These are phyloP conservation scores for Silurus meridionalis DNA, from an alignment of 2,113 vertebrate genomes.

Conservation along the genomic window DNA sequence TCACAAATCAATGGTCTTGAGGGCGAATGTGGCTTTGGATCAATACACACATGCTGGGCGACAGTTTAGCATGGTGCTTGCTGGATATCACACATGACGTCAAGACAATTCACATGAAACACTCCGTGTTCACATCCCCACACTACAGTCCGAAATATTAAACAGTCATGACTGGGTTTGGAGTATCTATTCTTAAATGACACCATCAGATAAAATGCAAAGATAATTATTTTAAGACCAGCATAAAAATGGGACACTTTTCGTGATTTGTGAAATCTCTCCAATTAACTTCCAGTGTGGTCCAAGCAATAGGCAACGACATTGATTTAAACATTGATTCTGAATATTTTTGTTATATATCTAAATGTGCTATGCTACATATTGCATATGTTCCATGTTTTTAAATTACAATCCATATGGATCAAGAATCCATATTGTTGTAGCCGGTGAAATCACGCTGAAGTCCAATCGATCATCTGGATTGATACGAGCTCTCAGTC, in stretches of 20 bases:
- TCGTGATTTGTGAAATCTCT: not conserved
- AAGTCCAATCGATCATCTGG: slow-evolving; percentile 38
- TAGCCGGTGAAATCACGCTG: slow-evolving; percentile 31
- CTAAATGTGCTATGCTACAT: not conserved
- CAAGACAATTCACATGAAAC: not conserved
- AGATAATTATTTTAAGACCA: not conserved
- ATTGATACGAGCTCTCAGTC: slow-evolving; percentile 39
- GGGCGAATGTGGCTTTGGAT: not conserved
- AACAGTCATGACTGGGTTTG: not conserved
- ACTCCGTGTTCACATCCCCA: not conserved
- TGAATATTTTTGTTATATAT: too few relatives aligned
- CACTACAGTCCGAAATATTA: not conserved
- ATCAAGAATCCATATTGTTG: slow-evolving; percentile 23
- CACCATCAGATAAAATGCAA: not conserved
- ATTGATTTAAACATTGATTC: not conserved
- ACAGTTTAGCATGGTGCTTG: not conserved
- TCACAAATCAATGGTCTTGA: not conserved
- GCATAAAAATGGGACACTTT: not conserved
- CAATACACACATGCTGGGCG: slow-evolving; percentile 3
- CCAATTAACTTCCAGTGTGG: not conserved
- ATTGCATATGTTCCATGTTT: slow-evolving; percentile 9
- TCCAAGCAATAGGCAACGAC: not conserved
- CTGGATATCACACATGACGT: not conserved
- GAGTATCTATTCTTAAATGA: not conserved
- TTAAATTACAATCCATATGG: slow-evolving; percentile 14